phyloP scores from a whole-genome alignment of 2,797 vertebrate genomes.

The Meriones psammophilus region DNA sequence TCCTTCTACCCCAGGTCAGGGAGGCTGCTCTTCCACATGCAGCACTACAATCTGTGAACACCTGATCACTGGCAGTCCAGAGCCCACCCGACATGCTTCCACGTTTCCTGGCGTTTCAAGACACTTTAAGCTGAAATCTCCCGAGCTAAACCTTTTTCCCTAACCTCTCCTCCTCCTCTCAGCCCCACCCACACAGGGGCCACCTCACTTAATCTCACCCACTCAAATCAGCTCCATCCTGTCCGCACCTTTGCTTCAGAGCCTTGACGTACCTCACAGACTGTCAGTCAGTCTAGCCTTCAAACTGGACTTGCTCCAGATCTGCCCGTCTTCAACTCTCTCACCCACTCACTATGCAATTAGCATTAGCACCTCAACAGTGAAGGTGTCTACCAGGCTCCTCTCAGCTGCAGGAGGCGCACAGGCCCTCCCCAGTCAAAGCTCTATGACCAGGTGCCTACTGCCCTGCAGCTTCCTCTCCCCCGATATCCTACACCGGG shows the following conservation, averaged over 20 bases:
- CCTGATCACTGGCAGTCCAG: neutral
- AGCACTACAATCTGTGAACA: neutral
- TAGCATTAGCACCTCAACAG: neutral
- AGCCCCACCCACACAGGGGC: neutral
- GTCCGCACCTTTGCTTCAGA: neutral
- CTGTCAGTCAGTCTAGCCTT: neutral
- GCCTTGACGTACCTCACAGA: fast-evolving
- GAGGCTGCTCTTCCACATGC: neutral
- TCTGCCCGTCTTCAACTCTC: neutral
- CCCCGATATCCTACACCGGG: neutral
- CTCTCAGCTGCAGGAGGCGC: neutral
- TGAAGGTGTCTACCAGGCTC: neutral
- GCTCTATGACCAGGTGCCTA: neutral
- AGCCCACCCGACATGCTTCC: neutral
- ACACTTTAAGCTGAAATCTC: neutral
- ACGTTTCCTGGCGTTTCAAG: neutral
- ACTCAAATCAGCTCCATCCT: neutral
- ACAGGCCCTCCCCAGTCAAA: neutral
- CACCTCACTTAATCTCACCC: neutral
- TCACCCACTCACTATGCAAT: neutral
- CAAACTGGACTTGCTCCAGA: neutral
- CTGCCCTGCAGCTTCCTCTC: neutral
- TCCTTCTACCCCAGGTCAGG: neutral
- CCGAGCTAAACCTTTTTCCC: neutral
- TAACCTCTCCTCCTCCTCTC: neutral